phyloP scores from a whole-genome alignment of 2,888 invertebrate genomes.

The Lottia scabra region DNA sequence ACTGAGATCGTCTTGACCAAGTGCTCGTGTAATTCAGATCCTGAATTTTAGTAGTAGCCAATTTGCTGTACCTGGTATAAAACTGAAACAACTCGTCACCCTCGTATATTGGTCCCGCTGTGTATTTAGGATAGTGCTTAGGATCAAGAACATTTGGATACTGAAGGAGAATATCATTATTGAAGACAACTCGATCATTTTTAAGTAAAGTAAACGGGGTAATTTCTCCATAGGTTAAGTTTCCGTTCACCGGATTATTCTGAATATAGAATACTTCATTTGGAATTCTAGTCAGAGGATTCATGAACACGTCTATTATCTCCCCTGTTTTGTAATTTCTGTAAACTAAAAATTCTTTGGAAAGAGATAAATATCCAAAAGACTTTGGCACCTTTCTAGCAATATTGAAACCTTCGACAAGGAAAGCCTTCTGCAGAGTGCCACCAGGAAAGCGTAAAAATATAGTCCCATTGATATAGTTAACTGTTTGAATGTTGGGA shows the following conservation, averaged over 20 bases:
- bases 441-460: slow-evolving; percentile 28
- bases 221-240: slow-evolving; percentile 17
- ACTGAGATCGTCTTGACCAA: slow-evolving; percentile 38
- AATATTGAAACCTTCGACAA: slow-evolving; percentile 43
- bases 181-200: slow-evolving; percentile 23
- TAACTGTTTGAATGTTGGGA: slow-evolving; percentile 17
- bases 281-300: slow-evolving; percentile 26
- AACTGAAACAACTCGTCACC: slow-evolving; percentile 36
- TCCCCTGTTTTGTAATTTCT: slow-evolving; percentile 32
- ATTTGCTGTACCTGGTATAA: slow-evolving; percentile 26
- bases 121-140: slow-evolving; percentile 30
- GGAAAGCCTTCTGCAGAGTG: slow-evolving; percentile 32
- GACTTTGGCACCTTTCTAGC: slow-evolving; percentile 29
- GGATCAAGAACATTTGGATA: slow-evolving; percentile 39
- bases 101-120: slow-evolving; percentile 37
- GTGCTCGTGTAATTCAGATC: slow-evolving; percentile 31
- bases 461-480: slow-evolving; percentile 39
- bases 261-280: slow-evolving; percentile 42
- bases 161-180: slow-evolving; percentile 32
- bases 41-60: slow-evolving; percentile 13
- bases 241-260: slow-evolving; percentile 40
- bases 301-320: slow-evolving; percentile 37
- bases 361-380: slow-evolving; percentile 37
- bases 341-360: slow-evolving; percentile 39
- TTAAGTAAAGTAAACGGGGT: slow-evolving; percentile 18